Conservation (phyloP, 2,797 vertebrate genomes). For the Ceyx erithaca region DNA sequence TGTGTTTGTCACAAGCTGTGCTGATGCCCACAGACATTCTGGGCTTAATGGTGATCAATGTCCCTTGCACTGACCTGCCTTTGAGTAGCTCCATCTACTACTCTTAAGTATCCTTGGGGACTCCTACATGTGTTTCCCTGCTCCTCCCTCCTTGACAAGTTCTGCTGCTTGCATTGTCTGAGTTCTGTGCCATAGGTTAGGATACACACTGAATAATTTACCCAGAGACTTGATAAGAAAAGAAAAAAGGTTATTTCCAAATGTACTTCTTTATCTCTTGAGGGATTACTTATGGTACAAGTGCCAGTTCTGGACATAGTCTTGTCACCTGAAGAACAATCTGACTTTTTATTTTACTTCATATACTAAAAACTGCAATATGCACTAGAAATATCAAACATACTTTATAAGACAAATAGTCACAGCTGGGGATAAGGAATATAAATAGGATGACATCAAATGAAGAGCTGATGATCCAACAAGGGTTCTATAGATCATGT, state of each 20-base stretch:
- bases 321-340: slow-evolving; percentile 26
- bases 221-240: neutral
- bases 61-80: neutral
- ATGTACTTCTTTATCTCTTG: neutral
- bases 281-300: neutral
- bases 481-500: slow-evolving; percentile 58
- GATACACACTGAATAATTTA: neutral
- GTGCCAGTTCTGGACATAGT: neutral
- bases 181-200: neutral
- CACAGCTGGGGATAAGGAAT: slow-evolving; percentile 47
- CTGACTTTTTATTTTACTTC: slow-evolving; percentile 38
- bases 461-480: slow-evolving; percentile 64
- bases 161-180: neutral
- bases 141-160: neutral
- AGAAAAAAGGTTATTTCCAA: neutral
- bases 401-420: slow-evolving; percentile 50
- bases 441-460: slow-evolving; percentile 67
- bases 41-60: neutral
- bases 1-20: neutral
- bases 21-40: neutral
- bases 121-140: neutral
- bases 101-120: neutral
- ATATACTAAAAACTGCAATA: neutral
- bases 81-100: neutral
- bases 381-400: slow-evolving; percentile 37